Conservation (phyloP, 2,888 invertebrate genomes). For the Heliconius charithonia region DNA sequence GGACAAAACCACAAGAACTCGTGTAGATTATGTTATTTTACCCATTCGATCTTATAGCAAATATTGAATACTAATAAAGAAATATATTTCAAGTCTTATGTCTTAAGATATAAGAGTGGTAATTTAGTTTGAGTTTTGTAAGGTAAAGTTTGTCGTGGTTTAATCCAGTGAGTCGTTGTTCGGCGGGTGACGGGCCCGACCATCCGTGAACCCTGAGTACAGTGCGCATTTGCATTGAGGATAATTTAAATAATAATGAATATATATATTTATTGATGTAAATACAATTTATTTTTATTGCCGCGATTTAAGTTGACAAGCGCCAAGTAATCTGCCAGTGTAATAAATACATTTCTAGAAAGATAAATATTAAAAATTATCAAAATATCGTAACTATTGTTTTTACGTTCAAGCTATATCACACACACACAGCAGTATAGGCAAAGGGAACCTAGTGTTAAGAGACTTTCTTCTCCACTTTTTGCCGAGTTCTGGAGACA, state of each 20-base stretch:
- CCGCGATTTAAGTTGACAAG: accelerated
- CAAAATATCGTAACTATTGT: too few relatives aligned
- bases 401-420: too few relatives aligned
- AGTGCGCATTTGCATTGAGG: constrained; percentile 54
- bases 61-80: constrained; percentile 32
- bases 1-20: constrained; percentile 68
- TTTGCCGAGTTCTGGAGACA: too few relatives aligned
- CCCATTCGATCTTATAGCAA: constrained; percentile 60
- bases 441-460: too few relatives aligned
- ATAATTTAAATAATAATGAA: too few relatives aligned
- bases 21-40: constrained; percentile 65
- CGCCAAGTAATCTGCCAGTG: too few relatives aligned
- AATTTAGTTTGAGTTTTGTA: constrained; percentile 34
- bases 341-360: too few relatives aligned
- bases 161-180: constrained; percentile 64
- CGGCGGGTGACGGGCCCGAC: constrained; percentile 68
- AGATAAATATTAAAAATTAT: too few relatives aligned
- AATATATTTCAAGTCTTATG: constrained; percentile 46
- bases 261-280: neutral
- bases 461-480: too few relatives aligned
- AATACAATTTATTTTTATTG: neutral
- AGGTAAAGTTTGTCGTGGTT: constrained; percentile 53
- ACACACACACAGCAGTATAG: too few relatives aligned
- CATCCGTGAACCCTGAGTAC: constrained; percentile 69
- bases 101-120: constrained; percentile 42